Percentiles rank a stretch among this genome's conserved stretches.
These are phyloP conservation scores for Mugil cephalus DNA, from an alignment of 2,113 vertebrate genomes.

Conservation along the genomic window DNA sequence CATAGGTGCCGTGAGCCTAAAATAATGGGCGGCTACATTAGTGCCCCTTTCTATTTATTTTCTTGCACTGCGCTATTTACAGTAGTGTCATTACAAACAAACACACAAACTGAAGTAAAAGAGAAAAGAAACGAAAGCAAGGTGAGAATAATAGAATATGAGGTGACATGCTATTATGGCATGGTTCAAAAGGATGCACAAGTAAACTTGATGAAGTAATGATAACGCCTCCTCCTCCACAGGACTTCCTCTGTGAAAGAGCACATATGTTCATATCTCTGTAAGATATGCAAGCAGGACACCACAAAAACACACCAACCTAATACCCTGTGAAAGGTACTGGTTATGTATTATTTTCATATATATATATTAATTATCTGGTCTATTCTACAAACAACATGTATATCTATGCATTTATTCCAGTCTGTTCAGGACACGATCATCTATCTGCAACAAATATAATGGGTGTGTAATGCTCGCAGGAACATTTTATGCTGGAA, in stretches of 20 bases:
- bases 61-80: neutral
- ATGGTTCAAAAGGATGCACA: too few species aligned
- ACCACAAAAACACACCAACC: too few species aligned
- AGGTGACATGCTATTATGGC: neutral
- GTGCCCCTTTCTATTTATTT: neutral
- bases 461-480: neutral
- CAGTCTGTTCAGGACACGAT: neutral
- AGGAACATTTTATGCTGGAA: neutral
- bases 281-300: neutral
- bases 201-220: neutral
- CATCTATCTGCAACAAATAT: neutral
- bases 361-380: too few species aligned
- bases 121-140: too few species aligned
- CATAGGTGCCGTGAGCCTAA: neutral
- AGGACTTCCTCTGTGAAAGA: conserved; percentile 8
- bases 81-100: too few species aligned
- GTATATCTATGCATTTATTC: too few species aligned
- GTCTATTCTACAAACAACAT: too few species aligned
- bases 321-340: too few species aligned
- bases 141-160: neutral
- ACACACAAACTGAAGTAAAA: neutral
- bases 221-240: conserved; percentile 2
- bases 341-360: too few species aligned
- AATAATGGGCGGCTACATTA: neutral
- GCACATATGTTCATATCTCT: too few species aligned